A percentile compares a stretch with the other conserved stretches of the same genome.
phyloP scores from a whole-genome alignment of 35 echinoderm and acorn worm species.

The Ptychodera flava region DNA sequence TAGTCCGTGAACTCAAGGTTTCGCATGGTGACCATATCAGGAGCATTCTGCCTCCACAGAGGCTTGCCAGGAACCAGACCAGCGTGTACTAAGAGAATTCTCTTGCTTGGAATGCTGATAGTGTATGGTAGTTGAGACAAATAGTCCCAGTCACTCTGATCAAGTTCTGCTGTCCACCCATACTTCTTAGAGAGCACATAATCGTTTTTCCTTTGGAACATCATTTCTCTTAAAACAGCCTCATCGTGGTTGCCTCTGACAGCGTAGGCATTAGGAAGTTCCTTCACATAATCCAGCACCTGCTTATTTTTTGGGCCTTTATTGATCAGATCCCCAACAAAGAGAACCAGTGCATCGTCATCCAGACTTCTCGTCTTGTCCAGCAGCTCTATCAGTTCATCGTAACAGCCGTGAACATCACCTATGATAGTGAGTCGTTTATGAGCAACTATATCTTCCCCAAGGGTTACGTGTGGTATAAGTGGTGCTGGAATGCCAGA shows the following conservation, averaged over 20 bases:
- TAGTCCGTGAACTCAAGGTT: no score
- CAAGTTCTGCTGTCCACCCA: slow-evolving; percentile 22
- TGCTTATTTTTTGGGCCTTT: slow-evolving; percentile 64
- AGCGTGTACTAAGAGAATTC: slow-evolving; percentile 56
- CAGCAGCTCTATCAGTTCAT: slow-evolving; percentile 34
- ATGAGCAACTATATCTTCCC: neutral
- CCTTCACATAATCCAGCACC: slow-evolving; percentile 35
- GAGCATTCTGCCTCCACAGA: slow-evolving; percentile 20
- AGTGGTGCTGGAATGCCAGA: neutral
- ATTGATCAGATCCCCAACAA: slow-evolving; percentile 67
- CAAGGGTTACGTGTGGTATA: neutral
- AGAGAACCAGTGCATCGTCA: slow-evolving; percentile 21
- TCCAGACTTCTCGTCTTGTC: slow-evolving; percentile 22
- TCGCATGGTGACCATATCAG: slow-evolving; percentile 53
- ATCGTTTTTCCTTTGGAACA: slow-evolving; percentile 19
- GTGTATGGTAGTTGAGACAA: slow-evolving; percentile 43
- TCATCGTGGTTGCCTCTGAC: slow-evolving; percentile 64
- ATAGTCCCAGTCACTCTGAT: slow-evolving; percentile 28
- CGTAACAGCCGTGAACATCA: slow-evolving; percentile 74
- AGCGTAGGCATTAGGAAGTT: slow-evolving; percentile 7
- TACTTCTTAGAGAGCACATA: slow-evolving; percentile 18
- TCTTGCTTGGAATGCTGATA: slow-evolving; percentile 47
- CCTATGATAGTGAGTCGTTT: slow-evolving; percentile 53
- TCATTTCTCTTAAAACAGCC: slow-evolving; percentile 16
- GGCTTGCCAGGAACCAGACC: slow-evolving; percentile 43